Evolutionary conservation across 30 jellyfish, hydroid and myxozoan genomes (phyloP), one percentile per base, ranked within the genome.

Genomic region (Pseudorhiza aurosa): DNA sequence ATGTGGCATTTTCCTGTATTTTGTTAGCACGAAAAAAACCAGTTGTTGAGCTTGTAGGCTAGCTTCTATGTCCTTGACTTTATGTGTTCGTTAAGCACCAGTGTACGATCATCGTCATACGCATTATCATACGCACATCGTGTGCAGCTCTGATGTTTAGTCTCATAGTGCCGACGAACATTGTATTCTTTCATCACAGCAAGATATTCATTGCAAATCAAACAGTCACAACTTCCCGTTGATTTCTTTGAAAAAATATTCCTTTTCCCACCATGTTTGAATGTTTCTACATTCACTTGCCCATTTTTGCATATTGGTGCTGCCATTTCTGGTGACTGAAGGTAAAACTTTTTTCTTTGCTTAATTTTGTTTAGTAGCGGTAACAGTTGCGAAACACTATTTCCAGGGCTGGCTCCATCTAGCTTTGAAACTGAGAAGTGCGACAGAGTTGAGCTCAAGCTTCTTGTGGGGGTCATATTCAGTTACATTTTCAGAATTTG

Each of bases 301-400:
- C 12, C 12, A 10, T 44, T 44, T 44, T 12, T n/a, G 57, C n/a
- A 10, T 44, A 10, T 44, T 44, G 57, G 57, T 44, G 12, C 57
- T 44, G 57, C 57, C 57, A 44, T 44, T 44, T 44, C 57, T 44
- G 57, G 57, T 44, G 57, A n/a, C n/a, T n/a, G n/a, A n/a, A n/a
- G n/a, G n/a, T n/a, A n/a, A n/a, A n/a, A n/a, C n/a, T n/a, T n/a
- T 10, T 44, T 44, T n/a, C n/a, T n/a, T n/a, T n/a, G n/a, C n/a
- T n/a, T n/a, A n/a, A n/a, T n/a, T n/a, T n/a, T n/a, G n/a, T n/a
- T n/a, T n/a, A n/a, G n/a, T n/a, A n/a, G n/a, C n/a, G n/a, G n/a
- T n/a, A n/a, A n/a, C n/a, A n/a, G n/a, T n/a, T n/a, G n/a, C n/a
- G n/a, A n/a, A n/a, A n/a, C n/a, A n/a, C n/a, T n/a, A n/a, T n/a